Percentiles rank a stretch among this genome's conserved stretches.
Conservation (phyloP, 2,888 invertebrate species). For the Stenotaenia linearis region DNA sequence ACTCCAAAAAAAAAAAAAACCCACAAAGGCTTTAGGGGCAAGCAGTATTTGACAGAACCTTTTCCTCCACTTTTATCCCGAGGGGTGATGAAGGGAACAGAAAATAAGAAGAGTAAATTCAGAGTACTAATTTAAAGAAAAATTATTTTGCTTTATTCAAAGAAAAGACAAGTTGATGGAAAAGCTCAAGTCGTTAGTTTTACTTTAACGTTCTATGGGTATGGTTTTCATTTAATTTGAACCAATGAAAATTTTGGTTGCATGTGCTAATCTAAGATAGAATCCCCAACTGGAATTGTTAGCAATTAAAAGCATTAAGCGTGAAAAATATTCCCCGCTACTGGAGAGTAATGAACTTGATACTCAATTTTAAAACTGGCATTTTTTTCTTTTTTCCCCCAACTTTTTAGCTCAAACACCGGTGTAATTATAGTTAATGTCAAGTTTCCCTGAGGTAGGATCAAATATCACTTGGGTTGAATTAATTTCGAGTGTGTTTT, state of each 20-base stretch:
- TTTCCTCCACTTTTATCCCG: too few relatives aligned
- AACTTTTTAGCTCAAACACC: not conserved
- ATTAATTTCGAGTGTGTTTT: too few relatives aligned
- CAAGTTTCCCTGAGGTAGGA: not conserved
- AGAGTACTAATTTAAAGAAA: too few relatives aligned
- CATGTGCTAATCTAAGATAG: not conserved
- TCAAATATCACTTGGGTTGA: not conserved
- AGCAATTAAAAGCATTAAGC: conserved; percentile 4
- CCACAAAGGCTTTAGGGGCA: too few relatives aligned
- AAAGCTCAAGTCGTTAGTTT: not conserved
- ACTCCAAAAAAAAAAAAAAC: too few relatives aligned
- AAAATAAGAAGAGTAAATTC: too few relatives aligned
- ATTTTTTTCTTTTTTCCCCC: not conserved
- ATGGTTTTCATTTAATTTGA: not conserved
- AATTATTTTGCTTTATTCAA: not conserved
- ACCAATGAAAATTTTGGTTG: not conserved
- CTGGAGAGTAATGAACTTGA: not conserved
- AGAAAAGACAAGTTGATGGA: not conserved
- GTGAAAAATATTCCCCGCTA: conserved; percentile 1
- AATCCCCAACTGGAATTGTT: not conserved
- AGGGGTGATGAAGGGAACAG: too few relatives aligned
- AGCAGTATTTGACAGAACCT: too few relatives aligned
- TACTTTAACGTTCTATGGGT: not conserved
- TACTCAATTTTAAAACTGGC: not conserved
- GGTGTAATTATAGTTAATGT: not conserved